These are phyloP conservation scores for Melikaiella ostensackeni DNA, from an alignment of 2,888 invertebrate genomes.

Conservation along the genomic window DNA sequence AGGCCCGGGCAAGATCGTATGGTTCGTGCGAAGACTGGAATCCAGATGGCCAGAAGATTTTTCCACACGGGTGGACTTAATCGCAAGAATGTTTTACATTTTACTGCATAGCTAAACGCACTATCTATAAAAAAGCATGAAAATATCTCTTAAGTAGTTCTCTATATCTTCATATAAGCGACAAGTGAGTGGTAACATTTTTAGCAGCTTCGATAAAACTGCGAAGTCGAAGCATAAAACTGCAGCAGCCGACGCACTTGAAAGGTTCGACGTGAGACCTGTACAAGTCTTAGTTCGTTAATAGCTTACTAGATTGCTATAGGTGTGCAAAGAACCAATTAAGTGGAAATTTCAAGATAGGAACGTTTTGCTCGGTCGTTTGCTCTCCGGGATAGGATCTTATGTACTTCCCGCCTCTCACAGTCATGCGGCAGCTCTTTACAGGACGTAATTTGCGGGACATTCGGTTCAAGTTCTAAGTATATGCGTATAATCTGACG, in stretches of 20 bases:
- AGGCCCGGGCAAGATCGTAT: no score
- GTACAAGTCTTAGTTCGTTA: slow-evolving; percentile 63
- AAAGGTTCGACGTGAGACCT: slow-evolving; percentile 53
- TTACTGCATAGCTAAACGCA: background rate
- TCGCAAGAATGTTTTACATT: background rate
- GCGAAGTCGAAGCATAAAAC: background rate
- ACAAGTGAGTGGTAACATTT: slow-evolving; percentile 30
- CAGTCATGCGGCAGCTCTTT: slow-evolving; percentile 59
- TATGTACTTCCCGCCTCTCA: slow-evolving; percentile 64
- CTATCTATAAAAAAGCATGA: background rate
- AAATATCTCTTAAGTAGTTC: background rate
- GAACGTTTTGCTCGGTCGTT: slow-evolving; percentile 60
- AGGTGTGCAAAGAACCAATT: slow-evolving; percentile 68
- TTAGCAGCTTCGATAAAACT: slow-evolving; percentile 14
- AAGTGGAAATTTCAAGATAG: slow-evolving; percentile 64
- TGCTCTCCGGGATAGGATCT: slow-evolving; percentile 58
- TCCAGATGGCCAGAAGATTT: no score
- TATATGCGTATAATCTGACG: slow-evolving; percentile 39
- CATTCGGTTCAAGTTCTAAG: slow-evolving; percentile 50
- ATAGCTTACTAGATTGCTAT: slow-evolving; percentile 60
- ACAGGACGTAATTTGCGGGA: slow-evolving; percentile 57
- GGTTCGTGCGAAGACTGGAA: no score
- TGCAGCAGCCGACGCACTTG: slow-evolving; percentile 42
- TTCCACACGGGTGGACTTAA: background rate
- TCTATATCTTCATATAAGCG: slow-evolving; percentile 18